Evolutionary conservation across 2,888 invertebrate genomes (phyloP).

Genomic region (Synergus laeviventris): DNA sequence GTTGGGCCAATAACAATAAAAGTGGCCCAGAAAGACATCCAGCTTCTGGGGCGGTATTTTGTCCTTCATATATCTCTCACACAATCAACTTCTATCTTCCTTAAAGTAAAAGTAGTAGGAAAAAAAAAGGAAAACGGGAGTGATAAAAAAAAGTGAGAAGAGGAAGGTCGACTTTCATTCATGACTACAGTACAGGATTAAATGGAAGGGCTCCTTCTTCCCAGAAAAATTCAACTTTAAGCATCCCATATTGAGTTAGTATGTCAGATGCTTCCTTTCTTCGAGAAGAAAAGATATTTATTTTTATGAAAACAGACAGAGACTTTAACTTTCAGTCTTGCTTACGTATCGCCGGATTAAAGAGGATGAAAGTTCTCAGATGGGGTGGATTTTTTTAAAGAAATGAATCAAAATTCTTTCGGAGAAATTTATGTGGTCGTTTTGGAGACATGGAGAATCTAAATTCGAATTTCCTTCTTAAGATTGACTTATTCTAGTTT

Average conservation of each 20-base stretch:
- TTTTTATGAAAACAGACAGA: neutral
- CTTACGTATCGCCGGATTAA: neutral
- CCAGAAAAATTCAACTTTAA: constrained; percentile 11
- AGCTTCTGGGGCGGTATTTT: neutral
- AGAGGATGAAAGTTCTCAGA: neutral
- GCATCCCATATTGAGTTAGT: neutral
- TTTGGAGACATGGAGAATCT: neutral
- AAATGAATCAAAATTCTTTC: neutral
- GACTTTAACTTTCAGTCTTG: neutral
- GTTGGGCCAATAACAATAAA: constrained; percentile 9
- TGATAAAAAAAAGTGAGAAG: neutral
- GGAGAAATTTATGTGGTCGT: neutral
- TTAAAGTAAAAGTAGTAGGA: neutral
- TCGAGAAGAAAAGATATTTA: neutral
- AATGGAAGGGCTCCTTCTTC: neutral
- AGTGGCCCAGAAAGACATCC: constrained; percentile 1
- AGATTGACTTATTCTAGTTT: neutral
- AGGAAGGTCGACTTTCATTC: neutral
- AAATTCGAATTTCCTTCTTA: neutral
- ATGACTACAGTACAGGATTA: neutral
- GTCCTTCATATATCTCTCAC: neutral
- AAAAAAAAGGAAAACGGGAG: neutral
- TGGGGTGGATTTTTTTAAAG: neutral
- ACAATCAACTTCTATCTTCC: neutral
- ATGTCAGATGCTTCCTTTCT: neutral